Base-by-base conservation (phyloP, 2,113 vertebrate species). In the Ginglymostoma cirratum region DNA sequence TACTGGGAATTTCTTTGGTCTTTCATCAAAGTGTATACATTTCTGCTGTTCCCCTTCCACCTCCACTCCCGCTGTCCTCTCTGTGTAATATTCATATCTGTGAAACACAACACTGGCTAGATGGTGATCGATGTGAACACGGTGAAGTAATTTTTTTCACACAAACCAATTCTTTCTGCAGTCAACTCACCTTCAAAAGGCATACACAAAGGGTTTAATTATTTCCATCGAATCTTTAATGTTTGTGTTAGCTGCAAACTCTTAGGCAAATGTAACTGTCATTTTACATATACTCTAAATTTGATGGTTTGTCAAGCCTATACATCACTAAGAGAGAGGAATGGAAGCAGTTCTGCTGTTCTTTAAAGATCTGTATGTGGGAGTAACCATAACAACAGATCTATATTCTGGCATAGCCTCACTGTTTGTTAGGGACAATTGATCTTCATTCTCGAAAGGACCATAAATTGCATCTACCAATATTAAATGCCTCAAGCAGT, bases 381-480 rank as follows among this genome's bases (percentile, higher is more conserved):
- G 23, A n/a, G 89, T 67, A 93, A 66, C 89, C 61, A 93, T 93
- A 93, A 93, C 89, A 93, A 93, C 61, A 66, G 89, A 19, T 17
- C 55, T n/a, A n/a, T 66, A 92, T 92, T 38, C n/a, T 66, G 34
- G 19, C 30, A 38, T 92, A 65, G 38, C 89, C 61, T 92, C 19
- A 19, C 19, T 66, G 30, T 61, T 38, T 66, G 89, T 93, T 93
- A 38, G n/a, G 38, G 89, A n/a, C 30, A 30, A 38, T 21, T 2
- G 38, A 38, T 17, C 19, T 34, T 19, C 89, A 24, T 38, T 38
- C 34, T 93, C 89, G 65, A 1, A 0, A 17, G n/a, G 89, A 10
- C 61, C 23, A 10, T 15, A 38, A 93, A 67, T 93, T 8, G 5
- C 19, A 66, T 19, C 89, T 65, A 30, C n/a, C 55, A 5, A 14